Percentiles rank a stretch among this genome's conserved stretches.
phyloP scores from a whole-genome alignment of 2,888 invertebrate species.

The Metallyticus violacea region DNA sequence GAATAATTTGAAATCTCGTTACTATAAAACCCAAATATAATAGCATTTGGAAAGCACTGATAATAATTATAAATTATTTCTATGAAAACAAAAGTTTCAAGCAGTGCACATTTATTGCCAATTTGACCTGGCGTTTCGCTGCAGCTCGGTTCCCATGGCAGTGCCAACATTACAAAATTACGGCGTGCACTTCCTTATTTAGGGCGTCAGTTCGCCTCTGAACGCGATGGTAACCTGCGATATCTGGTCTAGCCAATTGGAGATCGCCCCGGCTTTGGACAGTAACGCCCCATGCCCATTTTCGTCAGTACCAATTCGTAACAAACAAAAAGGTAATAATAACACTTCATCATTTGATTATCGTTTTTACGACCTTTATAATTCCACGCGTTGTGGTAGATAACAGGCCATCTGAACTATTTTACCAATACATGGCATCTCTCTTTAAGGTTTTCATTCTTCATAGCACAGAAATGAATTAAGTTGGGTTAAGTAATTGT shows the following conservation, averaged over 20 bases:
- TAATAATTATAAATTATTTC: too few relatives aligned
- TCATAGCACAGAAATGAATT: background rate
- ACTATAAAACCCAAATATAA: too few relatives aligned
- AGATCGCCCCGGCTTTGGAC: background rate
- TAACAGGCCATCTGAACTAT: background rate
- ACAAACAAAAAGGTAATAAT: background rate
- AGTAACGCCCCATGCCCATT: background rate
- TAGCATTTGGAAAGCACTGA: too few relatives aligned
- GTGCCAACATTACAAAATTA: background rate
- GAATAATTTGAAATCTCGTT: too few relatives aligned
- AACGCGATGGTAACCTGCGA: background rate
- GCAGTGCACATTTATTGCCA: too few relatives aligned
- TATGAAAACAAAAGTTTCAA: too few relatives aligned
- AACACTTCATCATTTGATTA: background rate
- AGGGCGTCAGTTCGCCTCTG: background rate
- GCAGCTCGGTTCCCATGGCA: background rate
- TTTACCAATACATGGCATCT: background rate
- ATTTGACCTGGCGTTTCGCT: too few relatives aligned
- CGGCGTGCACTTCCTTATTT: background rate
- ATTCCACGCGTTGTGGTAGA: too few relatives aligned
- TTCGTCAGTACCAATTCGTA: background rate
- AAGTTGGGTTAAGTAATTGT: background rate
- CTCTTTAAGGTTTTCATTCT: background rate
- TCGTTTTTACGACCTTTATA: background rate
- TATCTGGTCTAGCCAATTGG: background rate